A percentile compares a stretch with the other conserved stretches of the same genome.
Evolutionary conservation across 2,888 invertebrate species (phyloP).

Genomic region (Prenolepis imparis): DNA sequence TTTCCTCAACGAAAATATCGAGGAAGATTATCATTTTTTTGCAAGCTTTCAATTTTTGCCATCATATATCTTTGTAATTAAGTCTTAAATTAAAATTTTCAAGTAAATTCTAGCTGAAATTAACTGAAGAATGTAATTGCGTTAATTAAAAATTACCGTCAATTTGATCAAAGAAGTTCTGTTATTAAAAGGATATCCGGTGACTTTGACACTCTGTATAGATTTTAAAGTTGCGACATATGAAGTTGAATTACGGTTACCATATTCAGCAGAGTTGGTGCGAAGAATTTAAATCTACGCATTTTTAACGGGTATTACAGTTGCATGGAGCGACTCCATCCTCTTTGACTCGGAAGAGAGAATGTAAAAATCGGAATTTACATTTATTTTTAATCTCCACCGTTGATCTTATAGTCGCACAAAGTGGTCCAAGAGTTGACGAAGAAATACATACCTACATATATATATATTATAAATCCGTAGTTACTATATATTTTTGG

Average conservation of each 20-base stretch:
- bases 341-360: neutral
- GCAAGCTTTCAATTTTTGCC: neutral
- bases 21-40: neutral
- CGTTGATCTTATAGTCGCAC: neutral
- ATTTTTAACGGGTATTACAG: conserved; percentile 8
- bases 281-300: conserved; percentile 23
- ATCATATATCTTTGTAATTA: neutral
- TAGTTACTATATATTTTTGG: conserved; percentile 16
- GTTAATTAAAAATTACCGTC: neutral
- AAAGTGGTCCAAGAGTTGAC: conserved; percentile 19
- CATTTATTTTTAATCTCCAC: neutral
- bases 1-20: neutral
- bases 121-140: neutral
- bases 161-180: neutral
- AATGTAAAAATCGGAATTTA: conserved; percentile 2
- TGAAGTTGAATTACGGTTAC: neutral
- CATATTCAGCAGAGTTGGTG: conserved; percentile 5
- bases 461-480: neutral
- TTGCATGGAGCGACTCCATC: conserved; percentile 24
- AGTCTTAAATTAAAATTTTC: neutral
- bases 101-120: neutral
- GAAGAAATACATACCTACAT: neutral
- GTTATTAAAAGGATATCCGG: neutral
- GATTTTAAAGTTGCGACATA: conserved; percentile 27
- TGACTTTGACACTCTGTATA: neutral